Conservation (phyloP, 2,888 invertebrate genomes). For the Lasioglossum lativentre region DNA sequence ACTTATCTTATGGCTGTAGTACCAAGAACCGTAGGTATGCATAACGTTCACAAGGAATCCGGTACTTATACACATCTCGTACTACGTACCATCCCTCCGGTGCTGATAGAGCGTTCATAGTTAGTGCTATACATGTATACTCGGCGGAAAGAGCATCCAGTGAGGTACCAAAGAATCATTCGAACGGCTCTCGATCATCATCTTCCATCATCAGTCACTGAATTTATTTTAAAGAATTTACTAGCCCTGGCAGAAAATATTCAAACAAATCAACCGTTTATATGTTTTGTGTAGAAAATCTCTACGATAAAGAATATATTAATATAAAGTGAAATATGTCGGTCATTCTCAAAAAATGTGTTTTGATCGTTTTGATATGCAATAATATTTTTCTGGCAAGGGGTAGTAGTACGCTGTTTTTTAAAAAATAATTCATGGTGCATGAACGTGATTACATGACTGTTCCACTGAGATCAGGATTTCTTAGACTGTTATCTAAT, state of each 20-base stretch:
- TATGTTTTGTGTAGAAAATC: not conserved
- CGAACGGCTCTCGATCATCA: not conserved
- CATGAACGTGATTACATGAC: too few species aligned
- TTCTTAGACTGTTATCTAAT: too few species aligned
- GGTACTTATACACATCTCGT: slow-evolving; percentile 60
- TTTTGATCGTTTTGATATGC: too few species aligned
- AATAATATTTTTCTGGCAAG: too few species aligned
- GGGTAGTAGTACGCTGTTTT: too few species aligned
- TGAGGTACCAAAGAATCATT: slow-evolving; percentile 1
- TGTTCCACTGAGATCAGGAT: too few species aligned
- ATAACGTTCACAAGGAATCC: slow-evolving; percentile 48
- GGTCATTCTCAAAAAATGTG: too few species aligned
- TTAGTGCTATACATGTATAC: not conserved
- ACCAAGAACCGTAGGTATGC: slow-evolving; percentile 46
- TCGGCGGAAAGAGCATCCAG: not conserved
- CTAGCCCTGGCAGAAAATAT: too few species aligned
- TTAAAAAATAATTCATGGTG: not conserved
- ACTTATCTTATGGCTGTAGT: slow-evolving; percentile 41
- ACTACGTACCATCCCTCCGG: slow-evolving; percentile 36
- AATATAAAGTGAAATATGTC: not conserved
- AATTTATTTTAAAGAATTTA: too few species aligned
- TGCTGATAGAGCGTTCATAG: slow-evolving; percentile 25
- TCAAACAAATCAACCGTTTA: not conserved
- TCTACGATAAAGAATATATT: too few species aligned
- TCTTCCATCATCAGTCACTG: not conserved